These are phyloP conservation scores for Coracopsis vasa DNA, from an alignment of 2,113 vertebrate genomes.

Conservation along the genomic window DNA sequence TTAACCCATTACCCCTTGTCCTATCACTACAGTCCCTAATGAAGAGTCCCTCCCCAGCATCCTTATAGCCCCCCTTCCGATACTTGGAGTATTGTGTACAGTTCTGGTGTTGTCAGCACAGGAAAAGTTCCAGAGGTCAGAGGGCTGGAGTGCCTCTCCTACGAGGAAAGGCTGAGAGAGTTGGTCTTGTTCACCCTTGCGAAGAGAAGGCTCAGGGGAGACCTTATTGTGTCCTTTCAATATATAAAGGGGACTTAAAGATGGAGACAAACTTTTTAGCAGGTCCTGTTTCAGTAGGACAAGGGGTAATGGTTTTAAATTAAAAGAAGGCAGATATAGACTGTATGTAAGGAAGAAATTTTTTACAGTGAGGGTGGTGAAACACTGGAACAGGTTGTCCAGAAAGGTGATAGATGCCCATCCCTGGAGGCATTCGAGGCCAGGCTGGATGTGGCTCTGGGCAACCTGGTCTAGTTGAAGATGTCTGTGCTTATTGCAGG, in stretches of 20 bases:
- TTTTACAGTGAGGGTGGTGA: neutral
- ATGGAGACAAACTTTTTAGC: neutral
- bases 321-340: neutral
- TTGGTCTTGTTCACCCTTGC: neutral
- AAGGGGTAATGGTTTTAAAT: neutral
- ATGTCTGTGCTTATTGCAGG: no score
- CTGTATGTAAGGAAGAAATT: neutral
- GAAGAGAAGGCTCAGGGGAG: neutral
- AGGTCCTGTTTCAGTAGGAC: neutral
- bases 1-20: no score
- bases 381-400: neutral
- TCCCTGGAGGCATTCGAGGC: no score
- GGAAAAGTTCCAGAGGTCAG: fast-evolving
- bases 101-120: neutral
- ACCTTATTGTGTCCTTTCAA: neutral
- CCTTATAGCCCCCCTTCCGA: no score
- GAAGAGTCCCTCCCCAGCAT: no score
- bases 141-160: neutral
- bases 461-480: no score
- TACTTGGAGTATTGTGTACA: neutral
- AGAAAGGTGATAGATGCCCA: neutral
- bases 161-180: neutral
- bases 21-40: no score
- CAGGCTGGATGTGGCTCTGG: no score
- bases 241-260: neutral